Conservation (phyloP, 2,113 vertebrate genomes). For the Chauna torquata region DNA sequence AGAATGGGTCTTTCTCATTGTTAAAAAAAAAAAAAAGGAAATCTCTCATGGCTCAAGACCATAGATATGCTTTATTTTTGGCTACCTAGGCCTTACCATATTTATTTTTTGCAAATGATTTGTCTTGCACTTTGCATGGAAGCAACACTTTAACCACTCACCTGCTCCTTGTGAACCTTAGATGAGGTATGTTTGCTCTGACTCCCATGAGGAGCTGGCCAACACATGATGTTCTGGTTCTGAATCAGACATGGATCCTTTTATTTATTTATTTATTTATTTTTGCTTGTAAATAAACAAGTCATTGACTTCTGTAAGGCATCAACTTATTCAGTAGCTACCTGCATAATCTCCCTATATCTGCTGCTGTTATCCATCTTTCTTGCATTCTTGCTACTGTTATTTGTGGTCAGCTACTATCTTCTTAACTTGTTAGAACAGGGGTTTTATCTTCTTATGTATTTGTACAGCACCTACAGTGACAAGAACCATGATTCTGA, state of each 20-base stretch:
- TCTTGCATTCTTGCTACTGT: background rate
- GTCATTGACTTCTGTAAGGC: background rate
- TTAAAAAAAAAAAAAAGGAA: background rate
- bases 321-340: background rate
- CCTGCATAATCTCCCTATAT: background rate
- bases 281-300: background rate
- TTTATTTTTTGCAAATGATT: background rate
- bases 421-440: conserved; percentile 11
- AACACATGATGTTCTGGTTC: background rate
- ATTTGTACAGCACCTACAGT: background rate
- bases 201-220: background rate
- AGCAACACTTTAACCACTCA: background rate
- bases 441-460: background rate
- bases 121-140: background rate
- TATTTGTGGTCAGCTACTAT: conserved; percentile 11
- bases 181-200: background rate
- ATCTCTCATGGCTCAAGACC: background rate
- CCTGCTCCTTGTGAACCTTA: background rate
- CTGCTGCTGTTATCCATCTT: conserved; percentile 11
- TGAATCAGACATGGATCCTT: background rate
- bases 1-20: background rate
- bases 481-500: background rate
- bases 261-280: background rate
- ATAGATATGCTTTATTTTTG: background rate
- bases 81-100: background rate